A percentile compares a stretch with the other conserved stretches of the same genome.
Evolutionary conservation across 2,797 vertebrate species (phyloP).

Genomic region (Sebastes itinus): DNA sequence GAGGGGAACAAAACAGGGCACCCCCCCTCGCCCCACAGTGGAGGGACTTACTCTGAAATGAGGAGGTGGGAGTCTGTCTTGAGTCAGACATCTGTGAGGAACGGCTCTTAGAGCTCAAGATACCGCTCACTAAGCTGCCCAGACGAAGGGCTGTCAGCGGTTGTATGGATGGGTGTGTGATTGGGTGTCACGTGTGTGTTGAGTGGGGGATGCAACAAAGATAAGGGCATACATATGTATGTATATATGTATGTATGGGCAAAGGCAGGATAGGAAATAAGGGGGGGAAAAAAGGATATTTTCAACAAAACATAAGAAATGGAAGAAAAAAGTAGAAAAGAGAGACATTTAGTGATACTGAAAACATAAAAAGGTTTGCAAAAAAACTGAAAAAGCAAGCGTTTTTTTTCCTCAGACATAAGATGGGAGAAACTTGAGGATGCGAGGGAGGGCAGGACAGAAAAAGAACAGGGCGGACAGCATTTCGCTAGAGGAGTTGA

Average conservation of each 20-base stretch:
- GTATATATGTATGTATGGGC: conserved; percentile 1
- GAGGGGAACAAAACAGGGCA: conserved; percentile 27
- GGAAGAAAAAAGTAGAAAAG: conserved; percentile 18
- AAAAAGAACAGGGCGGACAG: conserved; percentile 20
- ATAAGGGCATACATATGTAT: neutral
- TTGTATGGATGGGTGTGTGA: conserved; percentile 29
- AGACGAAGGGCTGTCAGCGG: conserved; percentile 67
- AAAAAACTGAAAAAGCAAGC: neutral
- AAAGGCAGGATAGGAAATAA: conserved; percentile 21
- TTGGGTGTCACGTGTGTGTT: conserved; percentile 12
- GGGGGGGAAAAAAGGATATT: neutral
- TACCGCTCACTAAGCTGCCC: conserved; percentile 79
- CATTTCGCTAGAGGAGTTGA: conserved; percentile 11
- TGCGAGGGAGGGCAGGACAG: neutral
- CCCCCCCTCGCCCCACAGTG: conserved; percentile 20
- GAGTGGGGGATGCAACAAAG: conserved; percentile 10
- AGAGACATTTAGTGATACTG: conserved; percentile 21
- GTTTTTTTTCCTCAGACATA: neutral
- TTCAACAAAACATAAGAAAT: conserved; percentile 32
- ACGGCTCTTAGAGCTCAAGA: conserved; percentile 78
- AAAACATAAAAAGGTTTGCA: conserved; percentile 11
- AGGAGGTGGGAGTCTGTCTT: conserved; percentile 79
- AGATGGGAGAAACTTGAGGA: neutral
- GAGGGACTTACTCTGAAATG: conserved; percentile 81
- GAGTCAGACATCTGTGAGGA: conserved; percentile 81